Base-by-base conservation (phyloP, 2,797 vertebrate genomes). In the Antrozous pallidus region DNA sequence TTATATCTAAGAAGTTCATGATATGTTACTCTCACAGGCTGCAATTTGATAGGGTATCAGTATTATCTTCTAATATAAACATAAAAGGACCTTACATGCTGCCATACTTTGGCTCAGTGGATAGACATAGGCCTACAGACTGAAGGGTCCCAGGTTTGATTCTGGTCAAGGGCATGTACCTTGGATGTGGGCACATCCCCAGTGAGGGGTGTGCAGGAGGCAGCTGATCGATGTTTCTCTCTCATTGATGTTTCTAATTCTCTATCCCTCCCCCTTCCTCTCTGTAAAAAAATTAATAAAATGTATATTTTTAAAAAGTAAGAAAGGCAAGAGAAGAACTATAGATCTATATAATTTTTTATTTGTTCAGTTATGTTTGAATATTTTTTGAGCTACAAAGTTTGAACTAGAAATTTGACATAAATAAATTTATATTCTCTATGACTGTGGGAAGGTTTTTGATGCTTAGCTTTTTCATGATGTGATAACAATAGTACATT, bases 401-500 rank as follows among this genome's bases (percentile, higher is more conserved):
- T 78, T 92, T 90, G 42, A 42, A 40, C 45, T 54, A 13, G 33
- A 45, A 93, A 51, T 93, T 95, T 94, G 51, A 79, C 36, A 7
- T 31, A 75, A 90, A 85, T 80, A 42, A 24, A 33, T 56, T 38
- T 22, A 45, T 10, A 31, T 79, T 78, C 13, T 31, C 12, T 70
- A 0, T 94, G 70, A 65, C 33, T 70, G 1, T 28, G 10, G 45
- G 5, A 16, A 58, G 67, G 2, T 13, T 33, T 49, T 74, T 45
- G n/a, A 45, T 42, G n/a, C 36, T 79, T 49, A 83, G 16, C 42
- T 61, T 89, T 49, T 28, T 91, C 49, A 40, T 33, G 24, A n/a
- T 45, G 10, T 45, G 26, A 17, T 38, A n/a, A 6, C 13, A 77
- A 9, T 69, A 51, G 54, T 49, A 79, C 18, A 13, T 73, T 82